Base-by-base conservation (phyloP, 2,888 invertebrate genomes). In the Catocala fraxini region DNA sequence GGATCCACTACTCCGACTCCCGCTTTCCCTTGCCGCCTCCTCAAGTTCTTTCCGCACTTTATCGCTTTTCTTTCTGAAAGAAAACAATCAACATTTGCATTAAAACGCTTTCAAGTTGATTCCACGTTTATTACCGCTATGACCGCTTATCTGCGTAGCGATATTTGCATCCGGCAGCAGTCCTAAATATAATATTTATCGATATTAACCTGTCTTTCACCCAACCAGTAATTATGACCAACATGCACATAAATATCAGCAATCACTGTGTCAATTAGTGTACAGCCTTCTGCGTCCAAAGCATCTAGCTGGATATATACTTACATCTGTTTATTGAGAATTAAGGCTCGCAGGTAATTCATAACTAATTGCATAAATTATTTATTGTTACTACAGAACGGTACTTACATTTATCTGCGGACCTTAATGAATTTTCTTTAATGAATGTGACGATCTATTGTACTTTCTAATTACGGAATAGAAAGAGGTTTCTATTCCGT, bases 41-140 rank as follows among this genome's bases (percentile, higher is more conserved):
- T 98, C 98, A 52, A 99, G 91, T 82, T 99, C 98, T 87, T 97
- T 97, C 83, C 97, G 97, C 87, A 99, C 95, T 90, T 97, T 97
- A 73, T 97, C 97, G 88, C 97, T 97, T 85, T 97, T 96, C 95
- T 97, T 97, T 91, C 98, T 98, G 95, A 52, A 95, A 95, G 60
- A 67, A 73, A 67, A 64, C 15, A 63, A 48, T 58, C 56, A 33
- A 43, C 48, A 53, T 51, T 52, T 46, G 58, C 53, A 70, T 71
- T 68, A 66, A 58, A 68, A 55, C 43, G 65, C 35, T 47, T 42
- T 51, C 4, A 39, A 42, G 35, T 42, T 47, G 34, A 11, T 55
- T 51, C 56, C 15, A 56, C 51, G 33, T 64, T 65, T 63, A 70
- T 61, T 59, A 59, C 63, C 66, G 52, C 51, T 60, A 53, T 65